phyloP scores from a whole-genome alignment of 2,888 invertebrate species.

The Cataglyphis cursor region DNA sequence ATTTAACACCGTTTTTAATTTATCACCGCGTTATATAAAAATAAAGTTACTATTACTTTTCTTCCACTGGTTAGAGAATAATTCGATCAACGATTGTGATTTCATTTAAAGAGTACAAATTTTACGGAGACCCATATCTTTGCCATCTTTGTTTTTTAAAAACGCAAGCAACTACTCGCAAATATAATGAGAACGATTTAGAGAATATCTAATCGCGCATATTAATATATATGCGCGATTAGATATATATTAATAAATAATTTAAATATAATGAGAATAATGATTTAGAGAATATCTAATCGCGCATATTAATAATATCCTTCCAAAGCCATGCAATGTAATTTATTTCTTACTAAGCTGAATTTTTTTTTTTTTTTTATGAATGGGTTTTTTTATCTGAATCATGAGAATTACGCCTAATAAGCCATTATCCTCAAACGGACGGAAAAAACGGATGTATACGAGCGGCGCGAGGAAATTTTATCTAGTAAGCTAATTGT shows the following conservation, averaged over 20 bases:
- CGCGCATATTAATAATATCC: neutral
- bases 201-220: neutral
- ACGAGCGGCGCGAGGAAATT: constrained; percentile 17
- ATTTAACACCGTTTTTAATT: constrained; percentile 17
- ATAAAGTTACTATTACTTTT: neutral
- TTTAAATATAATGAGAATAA: constrained; percentile 12
- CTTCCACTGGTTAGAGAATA: neutral
- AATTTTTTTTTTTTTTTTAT: neutral
- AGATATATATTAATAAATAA: too few relatives aligned
- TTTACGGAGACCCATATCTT: neutral
- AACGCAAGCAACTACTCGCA: neutral
- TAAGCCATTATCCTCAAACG: constrained; percentile 46
- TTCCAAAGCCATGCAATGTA: neutral
- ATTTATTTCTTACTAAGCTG: neutral
- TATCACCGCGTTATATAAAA: neutral
- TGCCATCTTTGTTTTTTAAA: neutral
- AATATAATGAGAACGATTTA: constrained; percentile 12
- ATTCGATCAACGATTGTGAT: neutral
- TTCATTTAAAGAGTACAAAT: neutral
- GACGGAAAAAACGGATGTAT: constrained; percentile 18
- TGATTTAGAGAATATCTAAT: neutral
- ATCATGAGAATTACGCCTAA: constrained; percentile 27
- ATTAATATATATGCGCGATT: too few relatives aligned
- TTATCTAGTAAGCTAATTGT: constrained; percentile 36
- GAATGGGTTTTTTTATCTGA: neutral